Evolutionary conservation across 2,888 invertebrate species (phyloP), one percentile per base, ranked within the genome.

Genomic region (Meghimatium bilineatum): DNA sequence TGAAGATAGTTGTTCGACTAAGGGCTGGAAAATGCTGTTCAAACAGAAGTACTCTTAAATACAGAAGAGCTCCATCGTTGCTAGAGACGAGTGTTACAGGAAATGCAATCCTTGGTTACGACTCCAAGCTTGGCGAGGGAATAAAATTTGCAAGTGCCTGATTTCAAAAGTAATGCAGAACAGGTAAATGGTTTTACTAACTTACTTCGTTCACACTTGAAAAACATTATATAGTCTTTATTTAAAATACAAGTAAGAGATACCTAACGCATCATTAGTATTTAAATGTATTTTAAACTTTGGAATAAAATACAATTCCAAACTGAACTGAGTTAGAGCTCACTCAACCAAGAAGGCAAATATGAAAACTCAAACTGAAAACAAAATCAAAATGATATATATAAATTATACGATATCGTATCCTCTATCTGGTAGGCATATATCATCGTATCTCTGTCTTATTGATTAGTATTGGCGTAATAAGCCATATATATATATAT

Each of bases 91-190:
- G 44, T 20, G 67, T 32, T 32, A 63, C 74, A 60, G 81, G 60
- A 81, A 81, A 34, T 44, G 17, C 17, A n/a, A 36, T 29, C 81
- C 81, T 81, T 81, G 81, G 71, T 71, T 36, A 81, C 81, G 66
- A 66, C 74, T 74, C 66, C 81, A 81, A 71, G 75, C 74, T 75
- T 14, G 29, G 29, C 71, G 72, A 80, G 79, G 44, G 44, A 23
- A n/a, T 23, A 8, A n/a, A 6, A 14, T 3, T 23, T 36, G 26
- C 44, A 38, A 72, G 72, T 72, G 36, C 38, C n/a, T 26, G 20
- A 44, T 44, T 72, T 29, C 12, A 2, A 44, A 77, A 76, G 32
- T 5, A 76, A 60, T 77, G 63, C 26, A 72, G 38, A 23, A 26
- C n/a, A 44, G 44, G 72, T 76, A 32, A 23, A 34, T 26, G 20